phyloP scores from a whole-genome alignment of 2,888 invertebrate genomes.

The Drosophila ustulata region DNA sequence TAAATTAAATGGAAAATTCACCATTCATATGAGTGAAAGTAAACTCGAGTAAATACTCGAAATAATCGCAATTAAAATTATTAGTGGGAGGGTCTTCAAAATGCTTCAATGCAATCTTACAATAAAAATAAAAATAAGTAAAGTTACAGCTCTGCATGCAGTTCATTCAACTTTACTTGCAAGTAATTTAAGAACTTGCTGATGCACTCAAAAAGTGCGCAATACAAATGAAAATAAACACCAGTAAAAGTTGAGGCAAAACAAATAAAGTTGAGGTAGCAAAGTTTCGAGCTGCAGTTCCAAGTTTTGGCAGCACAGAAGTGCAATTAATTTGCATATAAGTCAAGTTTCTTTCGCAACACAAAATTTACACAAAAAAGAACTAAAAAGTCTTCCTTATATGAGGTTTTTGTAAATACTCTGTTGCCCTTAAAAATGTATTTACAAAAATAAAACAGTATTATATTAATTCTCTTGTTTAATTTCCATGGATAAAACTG shows the following conservation, averaged over 20 bases:
- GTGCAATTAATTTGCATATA: slow-evolving; percentile 60
- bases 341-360: slow-evolving; percentile 7
- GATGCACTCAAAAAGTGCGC: slow-evolving; percentile 36
- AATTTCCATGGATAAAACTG: no score
- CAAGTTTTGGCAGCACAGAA: slow-evolving; percentile 21
- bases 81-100: no score
- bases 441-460: no score
- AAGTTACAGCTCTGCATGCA: slow-evolving; percentile 3
- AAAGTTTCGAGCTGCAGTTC: slow-evolving; percentile 20
- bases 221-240: slow-evolving; percentile 22
- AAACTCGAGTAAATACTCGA: background rate
- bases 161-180: slow-evolving; percentile 43
- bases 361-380: background rate
- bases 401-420: no score
- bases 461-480: no score
- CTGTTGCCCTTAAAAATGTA: no score
- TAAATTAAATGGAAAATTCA: slow-evolving; percentile 80
- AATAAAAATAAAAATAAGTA: no score
- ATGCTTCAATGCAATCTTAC: no score
- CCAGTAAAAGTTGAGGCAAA: slow-evolving; percentile 3
- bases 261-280: slow-evolving; percentile 22
- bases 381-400: no score
- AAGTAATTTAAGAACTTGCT: slow-evolving; percentile 70
- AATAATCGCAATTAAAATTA: slow-evolving; percentile 3
- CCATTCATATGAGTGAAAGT: slow-evolving; percentile 19